Base-by-base conservation (phyloP, 2,888 invertebrate genomes). In the Agrochola litura region DNA sequence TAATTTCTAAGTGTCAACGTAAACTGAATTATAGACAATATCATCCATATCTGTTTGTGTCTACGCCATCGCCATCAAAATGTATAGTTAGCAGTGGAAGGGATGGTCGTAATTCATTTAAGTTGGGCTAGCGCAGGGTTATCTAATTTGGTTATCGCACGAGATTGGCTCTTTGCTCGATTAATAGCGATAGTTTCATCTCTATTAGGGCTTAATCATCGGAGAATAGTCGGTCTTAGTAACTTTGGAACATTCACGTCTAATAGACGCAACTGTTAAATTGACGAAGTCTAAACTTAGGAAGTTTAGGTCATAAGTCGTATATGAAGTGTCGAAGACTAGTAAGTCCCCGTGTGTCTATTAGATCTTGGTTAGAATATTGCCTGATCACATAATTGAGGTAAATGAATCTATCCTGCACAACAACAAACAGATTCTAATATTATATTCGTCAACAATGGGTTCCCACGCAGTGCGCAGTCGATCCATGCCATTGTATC, bases 401-500 rank as follows among this genome's bases (percentile, higher is more conserved):
- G 72, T 74, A 64, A 67, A 67, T 72, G 1, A 54, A 79, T 70
- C 54, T 64, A 61, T 85, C 16, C n/a, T 63, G 56, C 66, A 70
- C 58, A 25, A 56, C 60, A 56, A 43, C 25, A 82, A 78, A 75
- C 78, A 78, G 10, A 52, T 41, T 52, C 41, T 71, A 65, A 46
- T 71, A 46, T 14, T 37, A 56, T 52, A 65, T 74, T 56, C 58
- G 19, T 61, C 37, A 56, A 86, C 75, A 83, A 82, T 83, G n/a
- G 25, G 73, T 84, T 84, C 86, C 83, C 83, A 84, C 83, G 86
- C 49, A 43, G 68, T 56, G 58, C 56, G 30, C 25, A 25, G 64
- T 70, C 75, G 60, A 68, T 60, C 54, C 74, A 30, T 60, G 79
- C 86, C 66, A 82, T 84, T 84, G 83, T 84, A 56, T 86, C 49